A percentile compares a stretch with the other conserved stretches of the same genome.
Evolutionary conservation across 2,888 invertebrate genomes (phyloP).

Genomic region (Myopa testacea): DNA sequence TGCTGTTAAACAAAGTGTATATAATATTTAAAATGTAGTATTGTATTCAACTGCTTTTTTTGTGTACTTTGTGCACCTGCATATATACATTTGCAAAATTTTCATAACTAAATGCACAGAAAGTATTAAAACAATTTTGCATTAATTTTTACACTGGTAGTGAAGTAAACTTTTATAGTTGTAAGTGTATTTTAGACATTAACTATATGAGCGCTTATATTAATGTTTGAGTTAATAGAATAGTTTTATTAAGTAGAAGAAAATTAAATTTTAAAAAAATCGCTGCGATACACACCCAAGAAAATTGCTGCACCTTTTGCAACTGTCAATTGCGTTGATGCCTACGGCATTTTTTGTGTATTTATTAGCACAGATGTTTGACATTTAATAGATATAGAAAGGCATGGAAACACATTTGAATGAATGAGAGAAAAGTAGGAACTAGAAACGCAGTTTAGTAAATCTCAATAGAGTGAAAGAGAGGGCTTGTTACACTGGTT

Average conservation of each 20-base stretch:
- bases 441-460: no score
- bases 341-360: neutral
- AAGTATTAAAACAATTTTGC: neutral
- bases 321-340: neutral
- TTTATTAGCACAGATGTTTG: neutral
- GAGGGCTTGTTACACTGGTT: no score
- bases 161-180: neutral
- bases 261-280: conserved; percentile 18
- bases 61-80: neutral
- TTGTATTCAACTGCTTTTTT: neutral
- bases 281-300: conserved; percentile 46
- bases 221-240: neutral
- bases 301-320: conserved; percentile 41
- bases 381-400: no score
- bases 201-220: no score
- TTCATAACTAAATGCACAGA: neutral
- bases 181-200: neutral
- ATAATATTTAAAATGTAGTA: neutral
- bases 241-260: neutral
- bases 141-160: neutral
- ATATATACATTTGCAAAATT: neutral
- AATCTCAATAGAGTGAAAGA: no score
- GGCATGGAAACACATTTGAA: no score
- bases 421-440: no score
- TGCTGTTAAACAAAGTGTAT: neutral